Base-by-base conservation (phyloP, 2,888 invertebrate genomes). In the Ochlodes sylvanus region DNA sequence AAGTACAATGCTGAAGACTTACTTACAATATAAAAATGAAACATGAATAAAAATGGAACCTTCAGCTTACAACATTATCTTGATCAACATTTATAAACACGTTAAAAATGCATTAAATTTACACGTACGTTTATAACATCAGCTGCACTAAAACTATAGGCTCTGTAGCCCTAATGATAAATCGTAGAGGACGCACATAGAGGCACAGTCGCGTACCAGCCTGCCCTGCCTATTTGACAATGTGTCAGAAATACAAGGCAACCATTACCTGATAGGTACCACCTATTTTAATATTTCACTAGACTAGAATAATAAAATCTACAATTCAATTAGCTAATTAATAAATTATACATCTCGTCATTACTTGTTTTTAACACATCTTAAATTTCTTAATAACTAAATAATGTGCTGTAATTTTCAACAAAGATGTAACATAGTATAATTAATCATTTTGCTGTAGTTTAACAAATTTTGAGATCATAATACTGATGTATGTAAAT, bases 151-250 rank as follows among this genome's bases (percentile, higher is more conserved):
- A 56, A 15, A 38, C 57, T 38, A 44, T 42, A 14, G 61, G 67
- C 67, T 47, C 55, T 27, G 21, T 38, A 67, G 55, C 55, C 61
- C 19, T 75, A 66, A 58, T 63, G 32, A 57, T 58, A 58, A 65
- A 66, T 55, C 32, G 54, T 44, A 72, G 73, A 70, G 75, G 75
- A 76, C 74, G 74, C 71, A 47, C 72, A 73, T 71, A 69, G 66
- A 70, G 63, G 69, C 75, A 78, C 79, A 80, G 75, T 78, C 77
- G 76, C 76, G 70, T 70, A 78, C 79, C 1, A 42, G 54, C 47
- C 34, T 15, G 21, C 57, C 15, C 4, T 7, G 14, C 14, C n/a
- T n/a, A 56, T n/a, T 38, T 56, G 6, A 56, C 10, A 9, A 34
- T 34, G 38, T 38, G 6, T 19, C 38, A 56, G 38, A 38, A 56